A percentile compares a stretch with the other conserved stretches of the same genome.
Evolutionary conservation across 1,140 invertebrate species (phyloP).

Genomic region (Meloidogyne floridensis): DNA sequence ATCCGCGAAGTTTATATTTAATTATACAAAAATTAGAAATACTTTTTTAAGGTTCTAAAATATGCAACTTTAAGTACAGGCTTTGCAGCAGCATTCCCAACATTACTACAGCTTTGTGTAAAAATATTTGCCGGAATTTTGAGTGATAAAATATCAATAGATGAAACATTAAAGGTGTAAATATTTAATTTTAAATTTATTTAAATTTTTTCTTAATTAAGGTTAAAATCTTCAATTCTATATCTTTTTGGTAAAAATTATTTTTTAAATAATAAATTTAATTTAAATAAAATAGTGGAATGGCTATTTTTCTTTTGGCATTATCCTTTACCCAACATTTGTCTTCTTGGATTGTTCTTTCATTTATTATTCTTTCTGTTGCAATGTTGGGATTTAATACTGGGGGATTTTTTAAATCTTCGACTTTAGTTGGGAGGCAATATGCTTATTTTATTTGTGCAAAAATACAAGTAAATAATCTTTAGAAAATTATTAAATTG

Average conservation of each 20-base stretch:
- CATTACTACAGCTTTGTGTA: conserved; percentile 49
- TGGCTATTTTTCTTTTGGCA: conserved; percentile 47
- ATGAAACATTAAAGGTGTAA: conserved; percentile 29
- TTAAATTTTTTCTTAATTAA: conserved; percentile 23
- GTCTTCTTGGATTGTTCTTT: conserved; percentile 7
- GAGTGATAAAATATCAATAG: conserved; percentile 40
- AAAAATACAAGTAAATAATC: conserved; percentile 30
- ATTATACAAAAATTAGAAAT: background rate
- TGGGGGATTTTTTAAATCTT: conserved; percentile 55
- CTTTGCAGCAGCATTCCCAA: conserved; percentile 42
- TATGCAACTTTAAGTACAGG: conserved; percentile 44
- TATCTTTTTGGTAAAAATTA: conserved; percentile 43
- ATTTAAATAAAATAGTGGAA: conserved; percentile 30
- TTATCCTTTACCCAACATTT: conserved; percentile 21
- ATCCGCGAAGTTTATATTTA: conserved; percentile 31
- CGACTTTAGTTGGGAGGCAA: conserved; percentile 52
- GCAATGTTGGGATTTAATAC: conserved; percentile 52
- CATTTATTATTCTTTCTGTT: conserved; percentile 37
- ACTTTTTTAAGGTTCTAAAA: conserved; percentile 41
- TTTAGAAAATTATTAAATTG: background rate
- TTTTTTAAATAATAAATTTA: background rate
- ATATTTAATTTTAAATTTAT: conserved; percentile 14
- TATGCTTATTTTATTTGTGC: conserved; percentile 47
- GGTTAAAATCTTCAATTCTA: conserved; percentile 49
- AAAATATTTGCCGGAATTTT: conserved; percentile 51